phyloP scores from a whole-genome alignment of 2,113 vertebrate genomes.

The Lepidothrix coronata region DNA sequence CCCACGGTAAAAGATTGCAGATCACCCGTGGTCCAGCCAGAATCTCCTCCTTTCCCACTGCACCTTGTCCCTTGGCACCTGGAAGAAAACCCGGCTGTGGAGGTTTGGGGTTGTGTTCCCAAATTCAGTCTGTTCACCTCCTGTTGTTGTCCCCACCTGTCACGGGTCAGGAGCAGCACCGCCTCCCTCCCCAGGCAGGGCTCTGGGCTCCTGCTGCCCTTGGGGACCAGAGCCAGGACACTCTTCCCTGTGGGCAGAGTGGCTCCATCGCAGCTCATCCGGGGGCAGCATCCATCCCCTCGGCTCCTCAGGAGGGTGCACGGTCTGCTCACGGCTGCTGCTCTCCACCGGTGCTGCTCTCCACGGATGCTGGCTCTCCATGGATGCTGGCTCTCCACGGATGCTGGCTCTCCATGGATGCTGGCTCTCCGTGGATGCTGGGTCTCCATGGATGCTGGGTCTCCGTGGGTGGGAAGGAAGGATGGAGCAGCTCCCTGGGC shows the following conservation, averaged over 20 bases:
- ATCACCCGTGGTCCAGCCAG: neutral
- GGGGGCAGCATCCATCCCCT: fast-evolving
- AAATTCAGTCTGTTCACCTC: neutral
- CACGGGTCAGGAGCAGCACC: neutral
- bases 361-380: neutral
- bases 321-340: fast-evolving
- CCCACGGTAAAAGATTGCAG: fast-evolving
- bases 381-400: no score
- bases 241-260: fast-evolving
- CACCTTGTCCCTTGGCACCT: fast-evolving
- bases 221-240: fast-evolving
- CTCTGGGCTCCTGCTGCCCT: neutral
- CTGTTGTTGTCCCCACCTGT: fast-evolving
- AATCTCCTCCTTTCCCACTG: neutral
- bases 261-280: fast-evolving
- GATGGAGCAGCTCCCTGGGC: neutral
- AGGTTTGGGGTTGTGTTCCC: neutral
- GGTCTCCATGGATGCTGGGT: neutral
- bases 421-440: no score
- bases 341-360: neutral
- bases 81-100: fast-evolving
- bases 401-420: fast-evolving
- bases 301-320: fast-evolving
- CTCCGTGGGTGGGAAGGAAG: neutral
- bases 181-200: fast-evolving